Base-by-base conservation (phyloP, 2,888 invertebrate species). In the Ochlodes sylvanus region DNA sequence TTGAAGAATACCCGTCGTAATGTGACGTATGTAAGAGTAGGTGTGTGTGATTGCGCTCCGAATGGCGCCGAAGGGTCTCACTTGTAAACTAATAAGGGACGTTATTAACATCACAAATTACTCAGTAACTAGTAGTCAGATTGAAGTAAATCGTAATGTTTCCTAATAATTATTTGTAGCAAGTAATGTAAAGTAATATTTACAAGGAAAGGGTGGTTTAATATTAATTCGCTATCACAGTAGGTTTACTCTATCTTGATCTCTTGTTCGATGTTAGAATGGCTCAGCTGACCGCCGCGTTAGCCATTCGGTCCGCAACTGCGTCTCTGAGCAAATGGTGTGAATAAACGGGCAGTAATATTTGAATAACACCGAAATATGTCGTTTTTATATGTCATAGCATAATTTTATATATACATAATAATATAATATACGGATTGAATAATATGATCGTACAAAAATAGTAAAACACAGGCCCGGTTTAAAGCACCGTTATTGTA, bases 231-330 rank as follows among this genome's bases (percentile, higher is more conserved):
- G 32, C 54, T 57, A 27, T 58, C 57, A 57, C 41, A 38, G 41
- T 57, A 57, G 32, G 17, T 38, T 57, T 57, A 41, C 38, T 47
- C 17, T 56, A 34, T 17, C 12, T 15, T 56, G 15, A 38, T 41
- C 12, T 38, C 17, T 41, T 10, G 41, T 57, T 41, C 3, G 34
- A 17, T 41, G 19, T 57, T 57, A 6, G 41, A 57, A 4, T 2
- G 57, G 12, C 14, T 15, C 32, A 10, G 21, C 47, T 47, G 44
- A 7, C 4, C 17, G 27, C 44, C 15, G 42, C 15, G 15, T 60
- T 15, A n/a, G 58, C 44, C 44, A 44, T 60, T 60, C 58, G 42
- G 27, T 27, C 10, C 58, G 58, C 27, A 60, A 60, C 27, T 15
- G 27, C 14, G 21, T 12, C 17, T 42, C 17, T 42, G 10, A 58